Percentiles rank a stretch among this genome's conserved stretches.
These are phyloP conservation scores for Pristiophorus japonicus DNA, from an alignment of 2,113 vertebrate genomes.

Conservation along the genomic window DNA sequence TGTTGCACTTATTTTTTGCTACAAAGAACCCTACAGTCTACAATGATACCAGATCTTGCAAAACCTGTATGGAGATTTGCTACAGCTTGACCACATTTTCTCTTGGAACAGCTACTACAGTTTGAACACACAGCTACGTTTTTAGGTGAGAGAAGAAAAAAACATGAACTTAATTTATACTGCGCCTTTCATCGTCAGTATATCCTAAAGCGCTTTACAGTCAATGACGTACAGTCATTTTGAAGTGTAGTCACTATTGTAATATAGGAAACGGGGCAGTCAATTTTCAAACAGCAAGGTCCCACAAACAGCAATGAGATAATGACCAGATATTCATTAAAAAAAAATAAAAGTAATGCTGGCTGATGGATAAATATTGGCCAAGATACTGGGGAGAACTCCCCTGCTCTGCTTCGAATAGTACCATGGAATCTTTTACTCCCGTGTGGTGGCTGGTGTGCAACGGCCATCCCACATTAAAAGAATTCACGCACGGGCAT, in stretches of 20 bases:
- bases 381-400: background rate
- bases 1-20: background rate
- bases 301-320: background rate
- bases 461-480: no score
- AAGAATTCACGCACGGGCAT: no score
- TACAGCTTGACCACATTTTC: background rate
- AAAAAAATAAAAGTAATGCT: background rate
- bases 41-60: background rate
- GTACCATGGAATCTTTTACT: background rate
- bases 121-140: background rate
- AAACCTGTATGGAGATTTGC: background rate
- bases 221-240: background rate
- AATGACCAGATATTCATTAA: background rate
- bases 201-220: no score
- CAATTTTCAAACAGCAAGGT: background rate
- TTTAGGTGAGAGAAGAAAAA: background rate
- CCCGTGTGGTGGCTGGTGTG: no score
- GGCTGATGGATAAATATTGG: background rate
- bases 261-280: background rate
- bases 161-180: background rate
- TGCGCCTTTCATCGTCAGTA: background rate
- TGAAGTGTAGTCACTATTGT: background rate
- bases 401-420: background rate
- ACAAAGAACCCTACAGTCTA: background rate
- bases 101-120: background rate